Conservation (phyloP, 2,113 vertebrate species). For the Pholis gunnellus region DNA sequence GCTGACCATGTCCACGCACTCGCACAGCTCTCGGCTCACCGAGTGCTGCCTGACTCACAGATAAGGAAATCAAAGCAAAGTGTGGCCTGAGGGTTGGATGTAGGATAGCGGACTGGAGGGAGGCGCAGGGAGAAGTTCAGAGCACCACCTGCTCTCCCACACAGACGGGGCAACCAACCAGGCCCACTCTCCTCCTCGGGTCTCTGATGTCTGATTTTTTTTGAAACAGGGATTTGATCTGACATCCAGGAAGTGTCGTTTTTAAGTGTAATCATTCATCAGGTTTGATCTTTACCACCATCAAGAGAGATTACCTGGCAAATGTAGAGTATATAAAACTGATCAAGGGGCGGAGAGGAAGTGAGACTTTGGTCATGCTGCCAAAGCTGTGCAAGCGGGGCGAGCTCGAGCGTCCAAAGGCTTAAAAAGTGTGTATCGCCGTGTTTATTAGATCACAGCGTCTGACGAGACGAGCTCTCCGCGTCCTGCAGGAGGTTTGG, state of each 20-base stretch:
- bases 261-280: slow-evolving; percentile 64
- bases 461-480: slow-evolving; percentile 10
- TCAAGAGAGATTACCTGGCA: slow-evolving; percentile 57
- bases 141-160: slow-evolving; percentile 59
- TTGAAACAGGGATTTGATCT: slow-evolving; percentile 65
- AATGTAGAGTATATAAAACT: slow-evolving; percentile 2
- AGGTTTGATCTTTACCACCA: slow-evolving; percentile 52
- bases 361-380: slow-evolving; percentile 39
- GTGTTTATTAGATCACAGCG: slow-evolving; percentile 35
- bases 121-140: slow-evolving; percentile 48
- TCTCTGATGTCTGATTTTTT: slow-evolving; percentile 48
- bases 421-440: slow-evolving; percentile 31
- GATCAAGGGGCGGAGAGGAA: slow-evolving; percentile 59
- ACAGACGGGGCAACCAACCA: slow-evolving; percentile 25
- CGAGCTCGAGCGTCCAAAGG: slow-evolving; percentile 6
- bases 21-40: slow-evolving; percentile 31
- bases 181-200: slow-evolving; percentile 12
- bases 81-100: slow-evolving; percentile 61
- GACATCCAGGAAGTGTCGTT: slow-evolving; percentile 38
- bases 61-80: slow-evolving; percentile 69
- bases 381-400: not conserved
- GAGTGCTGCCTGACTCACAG: slow-evolving; percentile 35
- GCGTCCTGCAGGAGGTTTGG: slow-evolving; percentile 24
- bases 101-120: slow-evolving; percentile 22
- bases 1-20: slow-evolving; percentile 22